Conservation (phyloP, 2,797 vertebrate genomes). For the Arremon brunneinucha region DNA sequence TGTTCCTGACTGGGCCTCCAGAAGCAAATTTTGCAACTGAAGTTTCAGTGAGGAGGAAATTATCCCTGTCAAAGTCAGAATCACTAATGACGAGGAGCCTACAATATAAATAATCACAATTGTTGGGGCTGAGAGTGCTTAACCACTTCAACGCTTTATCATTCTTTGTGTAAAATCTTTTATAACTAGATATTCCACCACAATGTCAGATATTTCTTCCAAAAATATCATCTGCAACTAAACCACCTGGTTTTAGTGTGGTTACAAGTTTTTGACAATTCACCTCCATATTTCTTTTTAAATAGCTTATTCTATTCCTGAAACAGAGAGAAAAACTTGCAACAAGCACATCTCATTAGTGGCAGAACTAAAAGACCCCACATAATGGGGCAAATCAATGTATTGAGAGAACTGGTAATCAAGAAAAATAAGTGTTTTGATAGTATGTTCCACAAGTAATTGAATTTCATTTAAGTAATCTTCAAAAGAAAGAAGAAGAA, state of each 20-base stretch:
- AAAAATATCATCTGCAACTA: neutral
- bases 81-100: neutral
- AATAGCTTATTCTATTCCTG: conserved; percentile 4
- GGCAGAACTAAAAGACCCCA: neutral
- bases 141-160: neutral
- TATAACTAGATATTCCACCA: neutral
- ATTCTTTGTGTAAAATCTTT: neutral
- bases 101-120: neutral
- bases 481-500: neutral
- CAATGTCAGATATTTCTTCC: neutral
- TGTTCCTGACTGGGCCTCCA: neutral
- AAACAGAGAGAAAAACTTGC: conserved; percentile 3
- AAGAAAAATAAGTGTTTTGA: conserved; percentile 48
- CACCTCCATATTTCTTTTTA: neutral
- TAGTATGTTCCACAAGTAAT: neutral
- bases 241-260: neutral
- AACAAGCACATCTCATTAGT: neutral
- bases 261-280: neutral
- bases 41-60: neutral
- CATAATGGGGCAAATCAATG: conserved; percentile 25
- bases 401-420: conserved; percentile 31
- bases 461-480: conserved; percentile 11
- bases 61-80: neutral
- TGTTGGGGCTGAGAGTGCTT: neutral
- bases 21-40: neutral